Conservation (phyloP, 92 coral and sea anemone genomes). For the Phenganax stokvisi region DNA sequence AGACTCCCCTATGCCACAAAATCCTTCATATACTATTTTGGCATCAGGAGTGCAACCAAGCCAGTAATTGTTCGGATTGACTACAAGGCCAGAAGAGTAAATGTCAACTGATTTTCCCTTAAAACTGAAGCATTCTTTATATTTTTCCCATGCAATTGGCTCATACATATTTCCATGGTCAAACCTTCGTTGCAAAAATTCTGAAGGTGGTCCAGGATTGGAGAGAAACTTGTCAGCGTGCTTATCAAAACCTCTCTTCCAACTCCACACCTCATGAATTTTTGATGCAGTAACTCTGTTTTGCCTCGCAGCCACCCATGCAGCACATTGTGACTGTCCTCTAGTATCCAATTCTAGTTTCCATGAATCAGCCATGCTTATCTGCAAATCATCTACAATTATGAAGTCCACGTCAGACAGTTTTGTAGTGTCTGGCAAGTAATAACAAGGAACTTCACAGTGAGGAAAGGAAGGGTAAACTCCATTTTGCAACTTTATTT, state of each 20-base stretch:
- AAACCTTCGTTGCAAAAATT: conserved; percentile 46
- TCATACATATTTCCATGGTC: conserved; percentile 59
- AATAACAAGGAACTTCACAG: conserved; percentile 45
- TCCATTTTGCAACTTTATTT: conserved; percentile 6
- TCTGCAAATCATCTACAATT: conserved; percentile 36
- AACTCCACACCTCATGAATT: conserved; percentile 46
- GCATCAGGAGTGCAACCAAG: conserved; percentile 55
- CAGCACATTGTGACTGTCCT: conserved; percentile 41
- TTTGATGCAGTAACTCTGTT: conserved; percentile 48
- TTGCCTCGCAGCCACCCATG: conserved; percentile 44
- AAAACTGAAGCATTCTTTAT: conserved; percentile 39
- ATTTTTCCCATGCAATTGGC: conserved; percentile 57
- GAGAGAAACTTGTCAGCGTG: conserved; percentile 58
- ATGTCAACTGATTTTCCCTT: conserved; percentile 31
- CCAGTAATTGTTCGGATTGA: conserved; percentile 50
- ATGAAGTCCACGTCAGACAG: conserved; percentile 23
- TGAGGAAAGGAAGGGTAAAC: conserved; percentile 54
- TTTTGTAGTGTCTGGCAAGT: conserved; percentile 16
- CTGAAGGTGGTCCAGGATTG: conserved; percentile 7
- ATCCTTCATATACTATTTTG: conserved; percentile 35
- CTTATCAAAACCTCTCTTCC: conserved; percentile 53
- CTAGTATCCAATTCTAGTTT: conserved; percentile 47
- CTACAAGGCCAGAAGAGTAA: conserved; percentile 47
- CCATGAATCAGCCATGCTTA: conserved; percentile 26
- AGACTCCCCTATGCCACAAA: conserved; percentile 54